These are phyloP conservation scores for Macquaria australasica DNA, from an alignment of 2,113 vertebrate genomes.

Conservation along the genomic window DNA sequence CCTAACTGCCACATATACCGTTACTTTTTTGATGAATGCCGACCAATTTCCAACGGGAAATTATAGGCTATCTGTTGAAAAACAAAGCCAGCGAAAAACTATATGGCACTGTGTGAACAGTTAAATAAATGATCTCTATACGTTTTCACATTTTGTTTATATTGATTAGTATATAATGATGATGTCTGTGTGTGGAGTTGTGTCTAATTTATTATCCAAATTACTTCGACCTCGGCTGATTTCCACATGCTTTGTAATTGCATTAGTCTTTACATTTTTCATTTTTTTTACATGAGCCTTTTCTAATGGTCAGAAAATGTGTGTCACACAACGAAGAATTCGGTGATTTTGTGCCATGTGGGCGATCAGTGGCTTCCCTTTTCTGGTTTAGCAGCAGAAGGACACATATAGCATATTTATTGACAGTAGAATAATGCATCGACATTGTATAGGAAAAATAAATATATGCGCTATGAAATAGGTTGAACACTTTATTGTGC, in stretches of 20 bases:
- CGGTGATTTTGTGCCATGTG: not conserved
- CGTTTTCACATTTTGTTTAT: not conserved
- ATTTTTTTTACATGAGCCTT: not conserved
- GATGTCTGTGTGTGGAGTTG: not conserved
- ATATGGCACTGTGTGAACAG: fast-evolving
- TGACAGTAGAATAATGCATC: not conserved
- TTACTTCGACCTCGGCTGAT: not conserved
- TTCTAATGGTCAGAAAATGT: not conserved
- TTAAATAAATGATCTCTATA: not conserved
- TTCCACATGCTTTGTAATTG: not conserved
- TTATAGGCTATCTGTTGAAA: not conserved
- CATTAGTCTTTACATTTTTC: not conserved
- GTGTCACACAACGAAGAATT: not conserved
- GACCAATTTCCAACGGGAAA: not conserved
- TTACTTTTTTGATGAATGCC: not conserved
- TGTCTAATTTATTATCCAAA: not conserved
- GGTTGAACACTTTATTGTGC: not conserved
- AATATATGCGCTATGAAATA: not conserved
- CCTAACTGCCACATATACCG: not conserved
- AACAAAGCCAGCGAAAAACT: not conserved
- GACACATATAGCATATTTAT: not conserved
- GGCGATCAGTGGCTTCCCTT: no score
- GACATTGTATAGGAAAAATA: not conserved
- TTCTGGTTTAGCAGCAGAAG: not conserved
- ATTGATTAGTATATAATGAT: not conserved